These are phyloP conservation scores for Volucella zonaria DNA, from an alignment of 2,888 invertebrate species.

Conservation along the genomic window DNA sequence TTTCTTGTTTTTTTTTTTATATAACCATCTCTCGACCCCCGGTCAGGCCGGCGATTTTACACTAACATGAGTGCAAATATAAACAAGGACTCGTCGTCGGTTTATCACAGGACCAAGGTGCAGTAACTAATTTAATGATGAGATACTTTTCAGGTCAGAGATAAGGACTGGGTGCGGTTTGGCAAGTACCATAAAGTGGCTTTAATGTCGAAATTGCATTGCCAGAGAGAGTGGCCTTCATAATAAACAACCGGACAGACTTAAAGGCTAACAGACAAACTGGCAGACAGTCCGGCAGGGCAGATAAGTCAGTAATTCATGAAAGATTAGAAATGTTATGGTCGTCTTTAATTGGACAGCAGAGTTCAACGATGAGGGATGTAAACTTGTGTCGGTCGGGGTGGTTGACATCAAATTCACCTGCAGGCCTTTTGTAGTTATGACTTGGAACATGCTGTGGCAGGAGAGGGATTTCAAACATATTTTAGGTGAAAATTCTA, in stretches of 20 bases:
- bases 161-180: constrained; percentile 11
- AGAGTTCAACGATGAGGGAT: constrained; percentile 3
- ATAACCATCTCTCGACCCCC: not conserved
- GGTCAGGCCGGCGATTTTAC: constrained; percentile 4
- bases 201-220: constrained; percentile 24
- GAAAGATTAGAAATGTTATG: constrained; percentile 28
- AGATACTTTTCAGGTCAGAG: constrained; percentile 27
- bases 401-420: too few species aligned
- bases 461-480: too few species aligned
- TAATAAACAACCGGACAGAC: not conserved
- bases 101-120: constrained; percentile 16
- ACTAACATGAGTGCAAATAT: constrained; percentile 23
- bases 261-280: not conserved
- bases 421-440: too few species aligned
- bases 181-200: constrained; percentile 24
- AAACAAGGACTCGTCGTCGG: constrained; percentile 22
- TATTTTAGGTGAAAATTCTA: too few species aligned
- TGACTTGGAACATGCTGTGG: too few species aligned
- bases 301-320: constrained; percentile 7
- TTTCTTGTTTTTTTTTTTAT: not conserved
- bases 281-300: too few species aligned
- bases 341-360: constrained; percentile 13
- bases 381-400: too few species aligned
- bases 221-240: not conserved
- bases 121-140: constrained; percentile 41